Percentiles rank a stretch among this genome's conserved stretches.
phyloP scores from a whole-genome alignment of 2,113 vertebrate species.

The Myotis yumanensis region DNA sequence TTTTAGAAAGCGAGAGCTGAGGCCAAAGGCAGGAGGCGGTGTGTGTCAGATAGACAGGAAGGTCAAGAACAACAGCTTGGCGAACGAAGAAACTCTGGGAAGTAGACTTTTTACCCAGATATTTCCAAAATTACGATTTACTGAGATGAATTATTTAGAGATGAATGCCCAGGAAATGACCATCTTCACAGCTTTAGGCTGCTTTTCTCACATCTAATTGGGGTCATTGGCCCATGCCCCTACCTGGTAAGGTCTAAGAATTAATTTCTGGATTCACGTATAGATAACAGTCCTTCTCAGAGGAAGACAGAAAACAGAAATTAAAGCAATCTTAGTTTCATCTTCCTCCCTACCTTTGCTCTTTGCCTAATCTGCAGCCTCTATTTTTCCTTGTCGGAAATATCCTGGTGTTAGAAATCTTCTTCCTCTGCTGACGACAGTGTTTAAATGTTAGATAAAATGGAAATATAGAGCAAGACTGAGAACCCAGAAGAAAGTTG shows the following conservation, averaged over 20 bases:
- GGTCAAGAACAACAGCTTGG: neutral
- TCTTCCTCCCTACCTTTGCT: neutral
- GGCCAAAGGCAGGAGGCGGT: neutral
- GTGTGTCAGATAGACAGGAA: neutral
- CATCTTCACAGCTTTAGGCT: slow-evolving; percentile 8
- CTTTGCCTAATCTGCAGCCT: neutral
- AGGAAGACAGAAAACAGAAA: neutral
- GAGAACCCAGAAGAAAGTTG: neutral
- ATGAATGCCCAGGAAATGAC: neutral
- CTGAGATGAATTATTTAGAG: neutral
- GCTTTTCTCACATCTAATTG: neutral
- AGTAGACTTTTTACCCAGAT: neutral
- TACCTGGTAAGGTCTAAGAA: neutral
- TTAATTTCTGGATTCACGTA: neutral
- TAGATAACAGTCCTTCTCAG: neutral
- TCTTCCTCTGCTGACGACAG: neutral
- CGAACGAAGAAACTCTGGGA: neutral
- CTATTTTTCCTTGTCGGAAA: neutral
- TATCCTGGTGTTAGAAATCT: neutral
- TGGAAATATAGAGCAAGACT: neutral
- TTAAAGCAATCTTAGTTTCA: neutral
- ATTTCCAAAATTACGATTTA: neutral
- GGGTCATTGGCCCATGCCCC: neutral
- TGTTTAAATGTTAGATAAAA: neutral
- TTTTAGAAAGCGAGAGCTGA: neutral